phyloP scores from a whole-genome alignment of 2,888 invertebrate genomes.

The Cheiracanthium punctorium region DNA sequence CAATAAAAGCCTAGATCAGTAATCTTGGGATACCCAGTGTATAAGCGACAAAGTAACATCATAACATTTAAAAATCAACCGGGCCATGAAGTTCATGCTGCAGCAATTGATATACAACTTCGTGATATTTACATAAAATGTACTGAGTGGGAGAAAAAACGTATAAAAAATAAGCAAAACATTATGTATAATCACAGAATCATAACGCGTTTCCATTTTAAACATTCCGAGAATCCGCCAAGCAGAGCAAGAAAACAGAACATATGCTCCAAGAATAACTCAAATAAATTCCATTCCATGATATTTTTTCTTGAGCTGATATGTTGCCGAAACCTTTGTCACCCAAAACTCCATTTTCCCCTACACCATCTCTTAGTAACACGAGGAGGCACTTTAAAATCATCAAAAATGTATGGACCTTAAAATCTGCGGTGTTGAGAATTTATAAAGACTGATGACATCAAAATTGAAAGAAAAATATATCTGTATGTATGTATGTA shows the following conservation, averaged over 20 bases:
- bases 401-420: constrained; percentile 68
- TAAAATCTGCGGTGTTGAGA: constrained; percentile 67
- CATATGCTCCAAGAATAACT: neutral
- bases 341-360: constrained; percentile 40
- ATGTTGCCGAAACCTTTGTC: constrained; percentile 26
- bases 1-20: no score
- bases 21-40: no score
- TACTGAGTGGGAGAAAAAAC: no score
- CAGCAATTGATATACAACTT: no score
- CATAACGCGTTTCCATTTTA: no score
- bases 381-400: constrained; percentile 66
- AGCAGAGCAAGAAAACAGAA: neutral
- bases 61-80: no score
- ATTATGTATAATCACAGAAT: no score
- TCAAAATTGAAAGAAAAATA: constrained; percentile 42
- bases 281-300: neutral
- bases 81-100: no score
- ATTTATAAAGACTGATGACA: constrained; percentile 68
- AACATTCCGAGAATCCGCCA: no score
- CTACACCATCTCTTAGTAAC: constrained; percentile 36
- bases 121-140: no score
- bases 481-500: neutral
- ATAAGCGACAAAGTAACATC: no score
- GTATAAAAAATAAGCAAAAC: no score
- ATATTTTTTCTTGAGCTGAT: neutral